These are phyloP conservation scores for Archaeoteleia sp. DNA, from an alignment of 2,888 invertebrate genomes.

Conservation along the genomic window DNA sequence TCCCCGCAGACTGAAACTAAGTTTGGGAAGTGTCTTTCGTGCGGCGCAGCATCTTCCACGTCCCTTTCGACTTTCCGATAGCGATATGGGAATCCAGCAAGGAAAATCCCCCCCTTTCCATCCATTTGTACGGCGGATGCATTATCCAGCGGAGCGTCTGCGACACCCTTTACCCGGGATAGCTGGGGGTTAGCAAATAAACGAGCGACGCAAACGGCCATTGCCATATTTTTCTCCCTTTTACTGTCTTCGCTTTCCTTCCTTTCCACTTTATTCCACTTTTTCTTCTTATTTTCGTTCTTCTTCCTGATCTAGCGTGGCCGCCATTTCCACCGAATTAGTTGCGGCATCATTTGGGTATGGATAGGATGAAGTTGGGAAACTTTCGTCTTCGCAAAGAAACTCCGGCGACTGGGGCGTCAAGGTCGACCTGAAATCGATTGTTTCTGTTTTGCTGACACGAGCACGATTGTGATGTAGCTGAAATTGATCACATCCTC, in stretches of 20 bases:
- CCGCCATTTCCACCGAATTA: slow-evolving; percentile 40
- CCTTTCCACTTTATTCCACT: not conserved
- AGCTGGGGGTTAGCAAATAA: slow-evolving; percentile 54
- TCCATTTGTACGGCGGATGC: slow-evolving; percentile 61
- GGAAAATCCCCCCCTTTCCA: slow-evolving; percentile 43
- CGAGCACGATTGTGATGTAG: slow-evolving; percentile 27
- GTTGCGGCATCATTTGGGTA: slow-evolving; percentile 19
- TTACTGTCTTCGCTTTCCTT: slow-evolving; percentile 10
- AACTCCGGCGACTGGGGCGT: slow-evolving; percentile 17
- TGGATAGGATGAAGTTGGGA: not conserved
- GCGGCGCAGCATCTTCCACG: slow-evolving; percentile 15
- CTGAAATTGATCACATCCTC: no score
- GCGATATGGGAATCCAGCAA: slow-evolving; percentile 57
- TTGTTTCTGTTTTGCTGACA: slow-evolving; percentile 39
- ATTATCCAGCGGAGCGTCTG: slow-evolving; percentile 60
- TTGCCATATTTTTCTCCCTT: slow-evolving; percentile 52
- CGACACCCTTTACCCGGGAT: slow-evolving; percentile 49
- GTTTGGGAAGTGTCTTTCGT: slow-evolving; percentile 55
- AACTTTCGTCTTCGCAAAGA: slow-evolving; percentile 4
- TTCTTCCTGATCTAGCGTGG: slow-evolving; percentile 16
- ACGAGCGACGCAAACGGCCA: slow-evolving; percentile 54
- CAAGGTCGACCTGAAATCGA: slow-evolving; percentile 33
- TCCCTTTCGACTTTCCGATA: slow-evolving; percentile 59
- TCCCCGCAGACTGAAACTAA: slow-evolving; percentile 59
- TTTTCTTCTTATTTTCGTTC: slow-evolving; percentile 17